Percentiles rank a stretch among this genome's conserved stretches.
phyloP scores from a whole-genome alignment of 2,113 vertebrate genomes.

The Dicerorhinus sumatrensis region DNA sequence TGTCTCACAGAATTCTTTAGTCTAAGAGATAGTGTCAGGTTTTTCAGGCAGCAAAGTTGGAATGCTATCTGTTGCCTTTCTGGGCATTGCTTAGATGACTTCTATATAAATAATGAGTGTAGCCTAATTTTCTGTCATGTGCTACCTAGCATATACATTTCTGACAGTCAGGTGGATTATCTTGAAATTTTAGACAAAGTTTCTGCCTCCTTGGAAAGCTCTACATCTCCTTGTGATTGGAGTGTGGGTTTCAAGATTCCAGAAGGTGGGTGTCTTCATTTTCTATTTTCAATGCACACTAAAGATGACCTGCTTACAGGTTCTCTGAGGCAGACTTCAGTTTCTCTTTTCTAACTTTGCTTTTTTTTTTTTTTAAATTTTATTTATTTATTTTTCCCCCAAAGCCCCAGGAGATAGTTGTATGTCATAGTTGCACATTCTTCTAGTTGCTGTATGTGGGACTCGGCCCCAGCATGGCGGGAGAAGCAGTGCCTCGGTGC shows the following conservation, averaged over 20 bases:
- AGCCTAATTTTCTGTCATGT: slow-evolving; percentile 82
- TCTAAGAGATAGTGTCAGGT: slow-evolving; percentile 27
- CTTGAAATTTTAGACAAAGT: slow-evolving; percentile 86
- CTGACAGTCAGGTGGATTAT: slow-evolving; percentile 85
- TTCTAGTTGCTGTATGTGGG: no score
- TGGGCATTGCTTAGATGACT: slow-evolving; percentile 74
- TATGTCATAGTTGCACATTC: no score
- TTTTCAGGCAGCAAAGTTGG: slow-evolving; percentile 65
- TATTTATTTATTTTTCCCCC: no score
- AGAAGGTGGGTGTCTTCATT: slow-evolving; percentile 85
- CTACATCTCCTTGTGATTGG: slow-evolving; percentile 86
- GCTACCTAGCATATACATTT: slow-evolving; percentile 82
- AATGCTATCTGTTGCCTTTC: slow-evolving; percentile 73
- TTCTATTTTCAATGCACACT: slow-evolving; percentile 84
- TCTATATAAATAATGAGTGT: slow-evolving; percentile 77
- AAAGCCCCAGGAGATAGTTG: no score
- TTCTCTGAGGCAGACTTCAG: slow-evolving; percentile 79
- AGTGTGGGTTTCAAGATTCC: slow-evolving; percentile 85
- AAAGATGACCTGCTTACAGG: slow-evolving; percentile 84
- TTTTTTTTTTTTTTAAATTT: no score
- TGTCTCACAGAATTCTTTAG: slow-evolving; percentile 2
- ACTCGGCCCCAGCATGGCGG: no score
- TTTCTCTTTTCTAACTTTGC: slow-evolving; percentile 75
- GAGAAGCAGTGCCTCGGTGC: no score
- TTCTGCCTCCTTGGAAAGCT: slow-evolving; percentile 86